These are phyloP conservation scores for Datnioides undecimradiatus DNA, from an alignment of 2,113 vertebrate genomes.

Conservation along the genomic window DNA sequence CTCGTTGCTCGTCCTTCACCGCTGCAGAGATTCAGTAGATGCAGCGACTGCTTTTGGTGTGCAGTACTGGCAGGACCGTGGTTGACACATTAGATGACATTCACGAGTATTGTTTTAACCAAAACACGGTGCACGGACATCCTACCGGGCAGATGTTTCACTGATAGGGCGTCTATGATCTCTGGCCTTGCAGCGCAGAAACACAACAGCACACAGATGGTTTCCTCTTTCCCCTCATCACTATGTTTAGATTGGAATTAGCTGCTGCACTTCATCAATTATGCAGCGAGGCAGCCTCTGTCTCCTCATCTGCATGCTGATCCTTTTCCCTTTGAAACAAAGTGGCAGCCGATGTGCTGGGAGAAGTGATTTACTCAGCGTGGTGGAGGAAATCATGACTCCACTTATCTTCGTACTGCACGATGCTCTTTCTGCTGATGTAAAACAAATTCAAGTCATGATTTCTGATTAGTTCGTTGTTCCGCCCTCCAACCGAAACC, in stretches of 20 bases:
- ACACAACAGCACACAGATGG: conserved; percentile 62
- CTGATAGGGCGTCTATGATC: conserved; percentile 49
- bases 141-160: conserved; percentile 54
- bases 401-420: conserved; percentile 1
- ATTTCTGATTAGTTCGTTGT: not conserved
- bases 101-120: not conserved
- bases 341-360: conserved; percentile 39
- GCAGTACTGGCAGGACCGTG: not conserved
- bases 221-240: conserved; percentile 69
- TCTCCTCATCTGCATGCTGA: conserved; percentile 53
- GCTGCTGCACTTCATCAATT: conserved; percentile 73
- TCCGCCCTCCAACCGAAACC: not conserved
- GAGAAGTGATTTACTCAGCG: conserved; percentile 37
- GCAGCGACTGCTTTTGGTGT: not conserved
- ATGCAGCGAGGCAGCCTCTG: conserved; percentile 66
- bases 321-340: conserved; percentile 56
- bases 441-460: not conserved
- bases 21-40: not conserved
- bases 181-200: conserved; percentile 27
- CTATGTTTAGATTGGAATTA: conserved; percentile 70
- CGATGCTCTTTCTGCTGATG: not conserved
- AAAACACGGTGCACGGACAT: conserved; percentile 18
- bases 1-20: not conserved
- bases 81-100: not conserved
- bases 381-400: conserved; percentile 24